Conservation (phyloP, 2,888 invertebrate genomes). For the Serripes groenlandicus region DNA sequence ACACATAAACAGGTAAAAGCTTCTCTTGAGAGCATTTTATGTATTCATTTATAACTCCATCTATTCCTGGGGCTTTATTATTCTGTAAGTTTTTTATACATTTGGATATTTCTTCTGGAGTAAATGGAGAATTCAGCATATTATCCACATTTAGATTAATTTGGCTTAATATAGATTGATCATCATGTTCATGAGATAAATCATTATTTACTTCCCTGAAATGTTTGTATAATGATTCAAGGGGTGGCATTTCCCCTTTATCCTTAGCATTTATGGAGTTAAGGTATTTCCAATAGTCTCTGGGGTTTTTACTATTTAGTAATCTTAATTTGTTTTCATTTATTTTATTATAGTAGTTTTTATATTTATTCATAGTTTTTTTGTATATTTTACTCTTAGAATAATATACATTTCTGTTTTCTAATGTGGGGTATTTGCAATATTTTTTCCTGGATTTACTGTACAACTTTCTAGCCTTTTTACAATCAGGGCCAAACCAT, state of each 20-base stretch:
- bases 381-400: neutral
- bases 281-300: neutral
- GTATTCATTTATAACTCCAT: conserved; percentile 14
- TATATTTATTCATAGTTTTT: neutral
- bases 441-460: neutral
- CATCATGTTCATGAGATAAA: neutral
- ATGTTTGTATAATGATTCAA: neutral
- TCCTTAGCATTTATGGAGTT: neutral
- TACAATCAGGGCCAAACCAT: neutral
- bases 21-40: neutral
- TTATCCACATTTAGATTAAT: neutral
- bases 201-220: neutral
- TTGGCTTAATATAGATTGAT: neutral
- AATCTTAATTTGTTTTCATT: neutral
- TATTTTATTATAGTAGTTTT: neutral
- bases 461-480: neutral
- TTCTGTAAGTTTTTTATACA: neutral
- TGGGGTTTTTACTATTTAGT: neutral
- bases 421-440: neutral
- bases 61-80: neutral
- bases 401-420: neutral
- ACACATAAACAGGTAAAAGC: neutral
- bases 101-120: neutral
- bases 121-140: neutral
- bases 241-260: neutral